A percentile compares a stretch with the other conserved stretches of the same genome.
These are phyloP conservation scores for Anoura caudifer DNA, from an alignment of 2,113 vertebrate species.

Conservation along the genomic window DNA sequence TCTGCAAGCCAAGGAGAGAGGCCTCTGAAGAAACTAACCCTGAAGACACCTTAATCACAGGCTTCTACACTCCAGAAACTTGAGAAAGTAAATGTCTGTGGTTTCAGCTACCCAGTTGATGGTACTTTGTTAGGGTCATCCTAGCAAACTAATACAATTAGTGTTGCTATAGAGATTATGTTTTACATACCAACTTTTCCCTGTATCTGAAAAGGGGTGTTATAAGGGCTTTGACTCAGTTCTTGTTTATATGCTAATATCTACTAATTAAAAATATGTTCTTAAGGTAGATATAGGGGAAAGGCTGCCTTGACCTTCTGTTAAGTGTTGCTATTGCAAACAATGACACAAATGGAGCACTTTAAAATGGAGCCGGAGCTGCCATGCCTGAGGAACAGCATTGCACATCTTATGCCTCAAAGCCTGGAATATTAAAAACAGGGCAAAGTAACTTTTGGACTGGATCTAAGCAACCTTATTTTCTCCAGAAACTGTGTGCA, in stretches of 20 bases:
- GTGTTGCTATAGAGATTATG: neutral
- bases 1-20: neutral
- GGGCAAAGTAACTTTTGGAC: neutral
- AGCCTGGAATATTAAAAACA: neutral
- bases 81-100: neutral
- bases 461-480: neutral
- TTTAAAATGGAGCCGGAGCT: neutral
- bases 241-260: neutral
- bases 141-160: neutral
- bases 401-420: neutral
- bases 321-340: neutral
- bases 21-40: neutral
- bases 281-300: neutral
- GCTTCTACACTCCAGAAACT: neutral
- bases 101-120: neutral
- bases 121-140: neutral
- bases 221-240: constrained; percentile 1
- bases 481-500: neutral
- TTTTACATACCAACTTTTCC: neutral
- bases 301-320: neutral
- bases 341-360: neutral
- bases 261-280: neutral
- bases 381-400: neutral
- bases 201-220: neutral
- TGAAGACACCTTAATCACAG: neutral